Base-by-base conservation (phyloP, 2,797 vertebrate species). In the Sarcophilus harrisii region DNA sequence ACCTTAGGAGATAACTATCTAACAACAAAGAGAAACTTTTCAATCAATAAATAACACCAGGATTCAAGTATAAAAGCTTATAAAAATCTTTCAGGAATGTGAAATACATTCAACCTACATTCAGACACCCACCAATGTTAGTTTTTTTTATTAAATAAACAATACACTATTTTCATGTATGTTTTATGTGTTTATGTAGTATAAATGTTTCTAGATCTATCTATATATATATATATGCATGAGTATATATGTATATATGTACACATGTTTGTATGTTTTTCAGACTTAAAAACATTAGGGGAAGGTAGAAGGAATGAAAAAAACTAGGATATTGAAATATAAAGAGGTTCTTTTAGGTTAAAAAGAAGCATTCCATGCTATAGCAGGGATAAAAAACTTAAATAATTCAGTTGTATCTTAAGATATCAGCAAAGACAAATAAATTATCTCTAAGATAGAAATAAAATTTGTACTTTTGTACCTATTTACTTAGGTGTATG, bases 171-270 rank as follows among this genome's bases (percentile, higher is more conserved):
- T 52, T 62, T 30, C 60, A 45, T 18, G 87, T 58, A 57, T 0
- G 0, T 32, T 5, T 0, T 3, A 0, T 3, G 0, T 73, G 5
- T 45, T 8, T 21, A 49, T 1, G 0, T 0, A 4, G 32, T 6
- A 18, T 11, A n/a, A 14, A 21, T 73, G 8, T 24, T n/a, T 38
- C 16, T 38, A n/a, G 2, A 49, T n/a, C n/a, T n/a, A n/a, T n/a
- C n/a, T n/a, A n/a, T n/a, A n/a, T n/a, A n/a, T n/a, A n/a, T 49
- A 49, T 49, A 49, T 49, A 49, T 49, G 49, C 49, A 49, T 49
- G 4, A 49, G 28, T 29, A 30, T 60, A 30, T 60, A 12, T 60
- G 4, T 30, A 13, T 2, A 18, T 12, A 3, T 30, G 29, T 60
- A 30, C 5, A 24, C 38, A 38, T 38, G 1, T 2, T 9, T 10